Conservation (phyloP, 2,797 vertebrate species). For the Nasua narica region DNA sequence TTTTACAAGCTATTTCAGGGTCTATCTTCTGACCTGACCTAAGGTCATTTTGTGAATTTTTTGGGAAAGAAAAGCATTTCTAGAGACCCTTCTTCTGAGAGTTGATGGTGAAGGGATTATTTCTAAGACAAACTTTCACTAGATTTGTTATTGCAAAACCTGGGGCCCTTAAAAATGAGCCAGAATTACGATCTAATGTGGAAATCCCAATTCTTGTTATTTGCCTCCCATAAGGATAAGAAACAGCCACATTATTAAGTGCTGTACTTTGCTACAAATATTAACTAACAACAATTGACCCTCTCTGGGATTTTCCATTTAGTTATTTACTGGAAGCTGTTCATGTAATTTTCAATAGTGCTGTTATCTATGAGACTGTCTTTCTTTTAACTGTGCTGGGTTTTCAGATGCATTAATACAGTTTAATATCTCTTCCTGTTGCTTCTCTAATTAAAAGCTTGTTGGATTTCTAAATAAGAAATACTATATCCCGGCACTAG, state of each 20-base stretch:
- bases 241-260: constrained; percentile 18
- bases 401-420: constrained; percentile 72
- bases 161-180: background rate
- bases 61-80: background rate
- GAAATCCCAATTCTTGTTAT: constrained; percentile 16
- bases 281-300: constrained; percentile 61
- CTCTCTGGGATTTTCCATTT: constrained; percentile 64
- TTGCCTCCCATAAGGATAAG: constrained; percentile 19
- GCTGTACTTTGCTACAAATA: constrained; percentile 49
- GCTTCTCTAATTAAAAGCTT: constrained; percentile 76
- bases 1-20: background rate
- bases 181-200: background rate
- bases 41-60: background rate
- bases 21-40: background rate
- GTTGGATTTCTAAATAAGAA: constrained; percentile 72
- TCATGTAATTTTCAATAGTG: constrained; percentile 60
- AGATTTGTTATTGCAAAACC: background rate
- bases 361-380: constrained; percentile 59
- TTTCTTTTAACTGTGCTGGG: constrained; percentile 72
- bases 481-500: constrained; percentile 9
- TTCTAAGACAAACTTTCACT: background rate
- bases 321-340: constrained; percentile 61
- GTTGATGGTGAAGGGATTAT: background rate
- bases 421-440: constrained; percentile 73
- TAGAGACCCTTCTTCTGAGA: background rate